phyloP scores from a whole-genome alignment of 2,797 vertebrate species.

The Rhyacichthys aspro region DNA sequence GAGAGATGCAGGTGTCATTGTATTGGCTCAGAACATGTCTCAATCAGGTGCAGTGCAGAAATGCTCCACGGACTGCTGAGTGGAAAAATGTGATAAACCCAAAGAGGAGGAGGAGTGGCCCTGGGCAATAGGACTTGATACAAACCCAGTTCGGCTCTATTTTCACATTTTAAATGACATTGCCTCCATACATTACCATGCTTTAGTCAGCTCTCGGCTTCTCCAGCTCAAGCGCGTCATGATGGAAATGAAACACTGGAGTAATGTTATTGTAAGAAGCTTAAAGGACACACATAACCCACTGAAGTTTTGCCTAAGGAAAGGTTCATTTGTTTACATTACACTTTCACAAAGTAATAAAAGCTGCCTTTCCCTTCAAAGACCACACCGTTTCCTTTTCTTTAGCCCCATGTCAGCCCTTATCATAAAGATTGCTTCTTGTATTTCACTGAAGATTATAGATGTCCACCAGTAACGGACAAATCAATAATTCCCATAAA shows the following conservation, averaged over 20 bases:
- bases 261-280: background rate
- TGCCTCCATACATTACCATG: slow-evolving; percentile 39
- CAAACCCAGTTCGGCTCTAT: slow-evolving; percentile 47
- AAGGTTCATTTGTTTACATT: slow-evolving; percentile 44
- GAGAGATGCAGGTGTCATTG: slow-evolving; percentile 55
- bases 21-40: slow-evolving; percentile 57
- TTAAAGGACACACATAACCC: slow-evolving; percentile 26
- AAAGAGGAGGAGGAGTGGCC: slow-evolving; percentile 31
- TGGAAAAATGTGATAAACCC: slow-evolving; percentile 58
- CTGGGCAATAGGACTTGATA: slow-evolving; percentile 45
- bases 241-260: slow-evolving; percentile 14
- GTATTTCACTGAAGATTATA: slow-evolving; percentile 28
- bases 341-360: slow-evolving; percentile 31
- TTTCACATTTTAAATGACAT: slow-evolving; percentile 50
- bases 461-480: slow-evolving; percentile 30
- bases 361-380: slow-evolving; percentile 17
- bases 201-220: slow-evolving; percentile 35
- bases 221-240: slow-evolving; percentile 17
- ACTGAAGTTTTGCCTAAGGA: slow-evolving; percentile 19
- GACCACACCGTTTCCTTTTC: slow-evolving; percentile 7
- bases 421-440: slow-evolving; percentile 1
- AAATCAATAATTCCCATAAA: slow-evolving; percentile 37
- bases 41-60: slow-evolving; percentile 51
- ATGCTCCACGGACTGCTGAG: slow-evolving; percentile 46
- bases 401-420: slow-evolving; percentile 4